Percentiles rank a stretch among this genome's conserved stretches.
Evolutionary conservation across 2,888 invertebrate genomes (phyloP).

Genomic region (Germaria angustata): DNA sequence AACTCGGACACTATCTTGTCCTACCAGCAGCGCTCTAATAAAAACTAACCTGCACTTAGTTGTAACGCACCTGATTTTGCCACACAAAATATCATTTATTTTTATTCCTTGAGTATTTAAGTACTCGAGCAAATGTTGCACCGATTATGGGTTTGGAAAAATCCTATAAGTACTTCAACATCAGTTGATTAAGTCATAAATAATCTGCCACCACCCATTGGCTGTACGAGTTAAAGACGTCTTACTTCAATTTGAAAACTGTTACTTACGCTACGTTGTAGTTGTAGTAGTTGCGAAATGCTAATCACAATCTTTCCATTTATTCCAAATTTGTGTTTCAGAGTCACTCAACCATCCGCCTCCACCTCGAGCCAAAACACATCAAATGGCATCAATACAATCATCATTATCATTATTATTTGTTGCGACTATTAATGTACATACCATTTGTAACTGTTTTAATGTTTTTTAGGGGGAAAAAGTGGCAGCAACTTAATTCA

Average conservation of each 20-base stretch:
- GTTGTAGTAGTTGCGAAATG: neutral
- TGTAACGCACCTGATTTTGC: neutral
- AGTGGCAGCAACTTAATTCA: slow-evolving; percentile 52
- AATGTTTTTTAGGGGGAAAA: neutral
- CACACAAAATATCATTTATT: neutral
- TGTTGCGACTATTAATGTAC: slow-evolving; percentile 35
- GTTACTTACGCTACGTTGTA: neutral
- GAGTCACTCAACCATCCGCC: neutral
- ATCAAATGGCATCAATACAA: slow-evolving; percentile 1
- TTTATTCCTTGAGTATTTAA: slow-evolving; percentile 24
- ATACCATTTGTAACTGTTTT: slow-evolving; percentile 25
- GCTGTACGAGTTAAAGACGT: slow-evolving; percentile 1
- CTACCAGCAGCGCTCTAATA: too few species aligned
- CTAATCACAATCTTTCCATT: neutral
- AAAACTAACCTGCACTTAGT: too few species aligned
- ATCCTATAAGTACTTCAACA: slow-evolving; percentile 42
- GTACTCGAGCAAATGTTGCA: slow-evolving; percentile 55
- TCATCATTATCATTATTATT: slow-evolving; percentile 35
- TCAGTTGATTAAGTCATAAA: slow-evolving; percentile 45
- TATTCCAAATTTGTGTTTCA: neutral
- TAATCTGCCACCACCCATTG: slow-evolving; percentile 3
- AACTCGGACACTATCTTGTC: too few species aligned
- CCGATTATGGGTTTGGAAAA: slow-evolving; percentile 34
- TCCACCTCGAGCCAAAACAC: neutral
- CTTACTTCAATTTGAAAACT: slow-evolving; percentile 31